Base-by-base conservation (phyloP, 2,113 vertebrate genomes). In the Sakesphorus luctuosus region DNA sequence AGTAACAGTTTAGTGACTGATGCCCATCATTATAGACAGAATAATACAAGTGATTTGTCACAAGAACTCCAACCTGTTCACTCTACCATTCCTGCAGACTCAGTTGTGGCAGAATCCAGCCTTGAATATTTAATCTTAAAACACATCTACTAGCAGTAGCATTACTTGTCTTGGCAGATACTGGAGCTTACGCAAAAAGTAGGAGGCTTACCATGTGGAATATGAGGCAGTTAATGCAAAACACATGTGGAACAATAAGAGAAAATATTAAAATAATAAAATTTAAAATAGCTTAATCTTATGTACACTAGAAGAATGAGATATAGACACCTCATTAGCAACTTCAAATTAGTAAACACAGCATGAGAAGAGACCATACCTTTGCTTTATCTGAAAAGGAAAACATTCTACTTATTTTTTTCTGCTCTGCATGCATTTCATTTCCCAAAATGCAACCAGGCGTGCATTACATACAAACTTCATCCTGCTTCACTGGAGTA, bases 381-480 rank as follows among this genome's bases (percentile, higher is more conserved):
- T 98, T 94, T 84, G 92, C 82, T 97, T 95, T 90, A 86, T 96
- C 98, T 98, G 98, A 85, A 98, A 98, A 98, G 93, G 89, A 98
- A 98, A 96, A 96, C 94, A 98, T 97, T 95, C 96, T 96, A 93
- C 91, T 94, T 47, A 91, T 87, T 52, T 63, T 75, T 95, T 95
- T 96, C 92, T 94, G 92, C 71, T 89, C 95, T 71, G 97, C 98
- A 98, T 98, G 98, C 98, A 98, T 96, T 97, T 95, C 50, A 97
- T 88, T 93, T 96, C 92, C 96, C 97, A 97, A 97, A 97, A 96
- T 92, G 95, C 97, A 97, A 97, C 92, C 21, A 16, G 89, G 80
- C 98, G 98, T 98, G 98, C 98, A 98, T 86, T 87, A 95, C 96
- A 97, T 46, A 85, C 96, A 90, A 75, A 87, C 55, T 94, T 56